These are phyloP conservation scores for Siderastrea radians DNA, from an alignment of 92 coral and sea anemone genomes.

Conservation along the genomic window DNA sequence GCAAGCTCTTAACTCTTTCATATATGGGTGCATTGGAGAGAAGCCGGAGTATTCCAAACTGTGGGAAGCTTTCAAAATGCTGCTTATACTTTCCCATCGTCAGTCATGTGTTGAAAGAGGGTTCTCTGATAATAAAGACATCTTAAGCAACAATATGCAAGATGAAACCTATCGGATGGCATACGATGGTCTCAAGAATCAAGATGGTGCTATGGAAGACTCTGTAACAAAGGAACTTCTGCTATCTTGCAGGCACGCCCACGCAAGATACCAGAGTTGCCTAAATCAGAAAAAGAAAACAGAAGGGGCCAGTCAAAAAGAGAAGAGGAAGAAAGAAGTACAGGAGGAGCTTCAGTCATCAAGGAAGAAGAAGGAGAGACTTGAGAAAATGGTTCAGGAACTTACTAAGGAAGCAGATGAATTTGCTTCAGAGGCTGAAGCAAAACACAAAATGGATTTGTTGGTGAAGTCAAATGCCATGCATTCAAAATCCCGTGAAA, in stretches of 20 bases:
- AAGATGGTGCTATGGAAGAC: slow-evolving; percentile 55
- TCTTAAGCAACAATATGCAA: slow-evolving; percentile 59
- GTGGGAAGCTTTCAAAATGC: slow-evolving; percentile 24
- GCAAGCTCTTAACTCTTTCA: slow-evolving; percentile 42
- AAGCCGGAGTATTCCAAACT: slow-evolving; percentile 57
- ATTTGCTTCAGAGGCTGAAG: slow-evolving; percentile 54
- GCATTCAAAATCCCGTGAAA: slow-evolving; percentile 53
- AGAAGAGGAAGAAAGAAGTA: slow-evolving; percentile 55
- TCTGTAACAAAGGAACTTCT: slow-evolving; percentile 62
- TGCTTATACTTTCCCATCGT: slow-evolving; percentile 54
- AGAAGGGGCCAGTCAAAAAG: slow-evolving; percentile 46
- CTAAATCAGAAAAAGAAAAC: slow-evolving; percentile 42
- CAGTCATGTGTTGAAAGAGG: slow-evolving; percentile 50
- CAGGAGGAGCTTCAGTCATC: slow-evolving; percentile 59
- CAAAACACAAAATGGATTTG: slow-evolving; percentile 43
- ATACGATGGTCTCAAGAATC: slow-evolving; percentile 50
- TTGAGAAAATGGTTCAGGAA: slow-evolving; percentile 52
- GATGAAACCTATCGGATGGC: slow-evolving; percentile 44
- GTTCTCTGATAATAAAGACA: slow-evolving; percentile 60
- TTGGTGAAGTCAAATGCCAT: slow-evolving; percentile 51
- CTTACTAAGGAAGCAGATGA: slow-evolving; percentile 58
- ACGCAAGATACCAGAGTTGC: slow-evolving; percentile 45
- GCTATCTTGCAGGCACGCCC: slow-evolving; percentile 55
- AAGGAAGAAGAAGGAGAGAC: slow-evolving; percentile 57
- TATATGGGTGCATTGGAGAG: slow-evolving; percentile 42